Evolutionary conservation across 2,888 invertebrate species (phyloP).

Genomic region (Seira ritae): DNA sequence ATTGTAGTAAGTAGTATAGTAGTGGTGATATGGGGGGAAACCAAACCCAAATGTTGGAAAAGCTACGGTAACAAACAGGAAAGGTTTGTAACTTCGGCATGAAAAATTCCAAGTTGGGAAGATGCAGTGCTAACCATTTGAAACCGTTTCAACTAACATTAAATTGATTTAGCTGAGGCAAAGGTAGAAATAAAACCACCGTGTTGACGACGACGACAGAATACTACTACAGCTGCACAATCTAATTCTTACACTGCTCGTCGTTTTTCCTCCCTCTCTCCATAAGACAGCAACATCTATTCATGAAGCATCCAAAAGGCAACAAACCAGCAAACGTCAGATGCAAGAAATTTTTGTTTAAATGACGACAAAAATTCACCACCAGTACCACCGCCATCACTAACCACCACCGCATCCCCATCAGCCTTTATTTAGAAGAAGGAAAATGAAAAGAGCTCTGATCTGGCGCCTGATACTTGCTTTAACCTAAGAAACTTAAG

Average conservation of each 20-base stretch:
- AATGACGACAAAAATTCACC: conserved; percentile 34
- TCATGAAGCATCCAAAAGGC: background rate
- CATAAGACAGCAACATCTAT: conserved; percentile 3
- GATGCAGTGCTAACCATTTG: background rate
- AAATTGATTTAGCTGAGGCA: background rate
- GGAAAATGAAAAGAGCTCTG: conserved; percentile 58
- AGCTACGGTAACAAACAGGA: background rate
- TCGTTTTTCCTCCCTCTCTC: conserved; percentile 4
- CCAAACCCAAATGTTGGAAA: background rate
- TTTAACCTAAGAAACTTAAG: conserved; percentile 73
- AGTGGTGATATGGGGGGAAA: background rate
- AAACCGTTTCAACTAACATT: background rate
- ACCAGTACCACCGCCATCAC: conserved; percentile 1
- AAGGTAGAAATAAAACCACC: conserved; percentile 1
- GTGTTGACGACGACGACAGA: background rate
- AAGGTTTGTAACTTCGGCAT: background rate
- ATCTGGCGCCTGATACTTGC: conserved; percentile 74
- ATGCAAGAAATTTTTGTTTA: conserved; percentile 35
- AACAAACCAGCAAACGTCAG: conserved; percentile 27
- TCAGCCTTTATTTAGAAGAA: conserved; percentile 24
- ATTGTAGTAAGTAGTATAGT: background rate
- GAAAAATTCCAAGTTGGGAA: background rate
- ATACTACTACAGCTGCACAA: background rate
- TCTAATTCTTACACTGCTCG: background rate
- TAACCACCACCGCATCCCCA: background rate